Base-by-base conservation (phyloP, 53 echinoderm and acorn worm genomes). In the Temnopleurus reevesii region DNA sequence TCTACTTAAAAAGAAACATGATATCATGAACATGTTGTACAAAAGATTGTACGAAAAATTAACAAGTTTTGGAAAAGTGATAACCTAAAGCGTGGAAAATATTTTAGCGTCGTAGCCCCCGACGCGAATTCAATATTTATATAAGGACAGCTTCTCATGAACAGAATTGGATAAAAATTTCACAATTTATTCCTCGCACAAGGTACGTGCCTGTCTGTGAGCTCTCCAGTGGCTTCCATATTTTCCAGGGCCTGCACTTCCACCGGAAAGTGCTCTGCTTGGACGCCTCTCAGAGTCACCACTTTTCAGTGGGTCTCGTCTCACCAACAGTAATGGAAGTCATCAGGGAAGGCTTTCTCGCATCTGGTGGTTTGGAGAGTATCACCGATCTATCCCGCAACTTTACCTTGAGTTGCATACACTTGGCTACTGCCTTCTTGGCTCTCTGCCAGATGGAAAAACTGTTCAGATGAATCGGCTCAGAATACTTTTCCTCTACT, bases 381-480 rank as follows among this genome's bases (percentile, higher is more conserved):
- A 19, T 60, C 19, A 60, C 60, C 23, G 12, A 15, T 60, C 25
- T 60, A 6, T n/a, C 23, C 60, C 23, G 59, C n/a, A 46, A 28
- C 25, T 31, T 46, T 31, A 7, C 19, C 23, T 56, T 93, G 66
- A 86, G 60, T 9, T 36, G 3, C 47, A 84, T 34, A 49, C 92
- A 92, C 35, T 64, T 81, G 24, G 91, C 91, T 19, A 92, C 30
- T 19, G 55, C 90, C 84, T 89, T 43, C 53, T 53, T 86, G 33
- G 77, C 38, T 26, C 45, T 29, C 15, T 46, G 24, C 91, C 93
- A 93, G 57, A 23, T 90, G 1, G 95, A 91, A 23, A 60, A 19
- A 7, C 25, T 6, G 7, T 60, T 6, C 28, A 92, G 90, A 6
- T 61, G 82, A 21, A 57, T 81, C 18, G 92, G 6, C 23, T 60